Evolutionary conservation across 2,888 invertebrate genomes (phyloP), one percentile per base, ranked within the genome.

Genomic region (Conistra vaccinii): DNA sequence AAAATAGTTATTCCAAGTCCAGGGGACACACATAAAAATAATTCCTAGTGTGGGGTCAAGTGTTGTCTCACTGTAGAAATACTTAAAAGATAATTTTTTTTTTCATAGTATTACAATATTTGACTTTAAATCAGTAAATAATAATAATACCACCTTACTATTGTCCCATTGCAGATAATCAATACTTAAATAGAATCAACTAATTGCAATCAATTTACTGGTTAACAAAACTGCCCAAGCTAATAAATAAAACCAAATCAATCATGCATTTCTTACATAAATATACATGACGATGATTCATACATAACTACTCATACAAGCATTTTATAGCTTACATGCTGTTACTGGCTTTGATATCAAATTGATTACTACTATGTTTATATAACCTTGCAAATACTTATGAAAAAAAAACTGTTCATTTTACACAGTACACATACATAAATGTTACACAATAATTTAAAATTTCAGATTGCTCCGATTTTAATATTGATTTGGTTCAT

Each of bases 301-400:
- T 42, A 48, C 35, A 26, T 42, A 42, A 1, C 42, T 4, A 55
- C 23, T 53, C 42, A 74, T 23, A 51, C 14, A 53, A n/a, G 29
- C 23, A 57, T 65, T 81, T 65, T 53, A 81, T 81, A 60, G 45
- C 60, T 48, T 39, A 17, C n/a, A 55, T 55, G 53, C 23, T 61
- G 29, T 72, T 48, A 65, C 39, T 75, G 45, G 17, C 75, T 65
- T 75, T 75, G n/a, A 60, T 75, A 60, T 45, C 45, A 75, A 60
- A 74, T 45, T 81, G 35, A 81, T 81, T 53, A 65, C 17, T 53
- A 3, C 62, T 26, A 20, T 58, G 48, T 81, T 45, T 73, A n/a
- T 6, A 14, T 45, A 53, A 80, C 35, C 74, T 63, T 73, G 51
- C 2, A 45, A 45, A 73, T 32, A 78, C 35, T 69, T 53, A 12